These are phyloP conservation scores for Varanus salvator DNA, from an alignment of 2,113 vertebrate genomes.

Conservation along the genomic window DNA sequence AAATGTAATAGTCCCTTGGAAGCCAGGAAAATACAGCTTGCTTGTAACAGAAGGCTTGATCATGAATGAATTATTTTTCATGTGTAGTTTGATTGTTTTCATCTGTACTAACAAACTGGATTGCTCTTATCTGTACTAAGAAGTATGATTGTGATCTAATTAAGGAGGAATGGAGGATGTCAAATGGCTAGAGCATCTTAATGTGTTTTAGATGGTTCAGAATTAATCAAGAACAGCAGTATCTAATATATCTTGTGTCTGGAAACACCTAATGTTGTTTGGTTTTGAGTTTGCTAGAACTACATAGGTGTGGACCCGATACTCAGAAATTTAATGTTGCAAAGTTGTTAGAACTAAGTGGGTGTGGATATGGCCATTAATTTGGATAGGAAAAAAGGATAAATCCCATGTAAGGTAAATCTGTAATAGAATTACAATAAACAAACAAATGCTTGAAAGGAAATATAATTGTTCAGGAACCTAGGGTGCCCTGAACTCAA, in stretches of 20 bases:
- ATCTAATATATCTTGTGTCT: not conserved
- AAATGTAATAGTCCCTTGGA: constrained; percentile 18
- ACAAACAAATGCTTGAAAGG: not conserved
- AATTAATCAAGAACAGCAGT: not conserved
- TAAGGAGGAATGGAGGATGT: not conserved
- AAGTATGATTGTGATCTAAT: not conserved
- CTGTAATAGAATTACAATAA: not conserved
- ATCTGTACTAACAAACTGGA: not conserved
- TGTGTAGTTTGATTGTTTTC: not conserved
- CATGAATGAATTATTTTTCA: constrained; percentile 8
- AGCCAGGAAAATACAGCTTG: not conserved
- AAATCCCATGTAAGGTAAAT: not conserved
- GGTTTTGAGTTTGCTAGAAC: not conserved
- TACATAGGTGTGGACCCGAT: not conserved
- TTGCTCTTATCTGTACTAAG: not conserved
- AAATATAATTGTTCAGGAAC: not conserved
- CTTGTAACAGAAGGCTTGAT: constrained; percentile 12
- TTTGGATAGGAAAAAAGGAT: not conserved
- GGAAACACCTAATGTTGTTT: not conserved
- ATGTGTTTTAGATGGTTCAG: not conserved
- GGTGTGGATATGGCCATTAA: not conserved
- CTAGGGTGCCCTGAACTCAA: not conserved
- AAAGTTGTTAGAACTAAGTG: not conserved
- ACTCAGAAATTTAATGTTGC: not conserved
- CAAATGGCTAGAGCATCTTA: not conserved